Percentiles rank a stretch among this genome's conserved stretches.
Evolutionary conservation across 2,797 vertebrate species (phyloP).

Genomic region (Tympanoctomys barrerae): DNA sequence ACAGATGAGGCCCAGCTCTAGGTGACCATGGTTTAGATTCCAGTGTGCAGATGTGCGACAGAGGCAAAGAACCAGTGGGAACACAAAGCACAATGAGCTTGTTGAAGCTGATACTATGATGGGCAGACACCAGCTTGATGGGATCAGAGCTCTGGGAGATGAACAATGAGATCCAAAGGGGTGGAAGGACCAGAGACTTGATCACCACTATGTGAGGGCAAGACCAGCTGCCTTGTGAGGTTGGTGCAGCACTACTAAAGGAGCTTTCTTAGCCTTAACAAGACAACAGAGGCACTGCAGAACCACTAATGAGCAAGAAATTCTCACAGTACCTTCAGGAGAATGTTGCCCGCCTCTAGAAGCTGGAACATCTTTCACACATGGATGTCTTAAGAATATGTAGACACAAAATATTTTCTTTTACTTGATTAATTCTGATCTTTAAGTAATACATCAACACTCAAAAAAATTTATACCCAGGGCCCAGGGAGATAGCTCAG

Average conservation of each 20-base stretch:
- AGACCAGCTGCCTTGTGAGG: conserved; percentile 93
- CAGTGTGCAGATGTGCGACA: not conserved
- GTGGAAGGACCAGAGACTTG: conserved; percentile 85
- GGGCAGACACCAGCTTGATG: not conserved
- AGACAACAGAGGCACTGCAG: conserved; percentile 91
- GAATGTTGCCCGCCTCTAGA: conserved; percentile 89
- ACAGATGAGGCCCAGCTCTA: not conserved
- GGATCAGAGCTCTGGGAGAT: conserved; percentile 63
- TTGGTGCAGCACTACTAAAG: conserved; percentile 90
- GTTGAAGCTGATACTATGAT: no score
- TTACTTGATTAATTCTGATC: not conserved
- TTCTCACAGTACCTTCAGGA: conserved; percentile 93
- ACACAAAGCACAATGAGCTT: not conserved
- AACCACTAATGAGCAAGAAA: conserved; percentile 95
- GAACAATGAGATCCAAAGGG: conserved; percentile 97
- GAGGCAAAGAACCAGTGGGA: not conserved
- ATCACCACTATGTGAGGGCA: conserved; percentile 93
- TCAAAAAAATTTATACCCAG: not conserved
- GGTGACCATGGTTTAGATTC: not conserved
- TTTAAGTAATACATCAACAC: conserved; percentile 49
- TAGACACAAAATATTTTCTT: not conserved
- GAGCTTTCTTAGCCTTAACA: conserved; percentile 94
- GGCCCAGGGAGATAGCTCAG: no score
- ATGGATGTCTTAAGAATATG: not conserved
- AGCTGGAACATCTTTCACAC: conserved; percentile 82